phyloP scores from a whole-genome alignment of 2,888 invertebrate genomes.

The Gasteruption jaculator region DNA sequence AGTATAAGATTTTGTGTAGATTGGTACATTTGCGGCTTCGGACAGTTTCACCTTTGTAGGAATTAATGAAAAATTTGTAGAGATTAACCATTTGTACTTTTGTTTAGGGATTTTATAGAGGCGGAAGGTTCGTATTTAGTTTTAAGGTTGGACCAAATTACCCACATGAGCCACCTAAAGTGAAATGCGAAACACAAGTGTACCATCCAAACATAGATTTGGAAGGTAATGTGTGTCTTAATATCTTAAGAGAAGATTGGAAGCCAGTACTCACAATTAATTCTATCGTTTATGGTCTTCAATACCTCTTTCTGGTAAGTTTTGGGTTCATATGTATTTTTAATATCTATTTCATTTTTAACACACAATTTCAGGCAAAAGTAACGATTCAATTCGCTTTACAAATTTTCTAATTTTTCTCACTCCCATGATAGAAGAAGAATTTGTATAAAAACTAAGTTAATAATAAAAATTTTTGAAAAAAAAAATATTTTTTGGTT shows the following conservation, averaged over 20 bases:
- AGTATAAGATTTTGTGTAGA: too few relatives aligned
- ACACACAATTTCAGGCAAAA: not conserved
- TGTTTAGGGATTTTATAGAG: slow-evolving; percentile 83
- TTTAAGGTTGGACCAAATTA: slow-evolving; percentile 98
- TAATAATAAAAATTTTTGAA: too few relatives aligned
- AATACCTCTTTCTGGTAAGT: slow-evolving; percentile 90
- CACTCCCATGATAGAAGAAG: too few relatives aligned
- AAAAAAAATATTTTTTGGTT: not conserved
- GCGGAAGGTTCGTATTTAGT: slow-evolving; percentile 92
- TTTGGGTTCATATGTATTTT: not conserved
- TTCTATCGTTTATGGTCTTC: slow-evolving; percentile 95
- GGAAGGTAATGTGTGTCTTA: slow-evolving; percentile 96
- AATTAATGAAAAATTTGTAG: too few relatives aligned
- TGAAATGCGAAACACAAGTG: slow-evolving; percentile 95
- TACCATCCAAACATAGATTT: slow-evolving; percentile 98
- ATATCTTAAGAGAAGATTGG: slow-evolving; percentile 98
- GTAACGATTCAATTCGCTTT: not conserved
- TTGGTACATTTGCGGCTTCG: too few relatives aligned
- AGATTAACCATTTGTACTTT: too few relatives aligned
- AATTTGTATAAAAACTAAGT: too few relatives aligned
- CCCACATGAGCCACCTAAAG: slow-evolving; percentile 97
- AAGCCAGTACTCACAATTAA: slow-evolving; percentile 97
- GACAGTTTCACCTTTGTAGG: too few relatives aligned
- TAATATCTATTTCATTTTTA: slow-evolving; percentile 2
- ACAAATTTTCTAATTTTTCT: too few relatives aligned